phyloP scores from a whole-genome alignment of 2,113 vertebrate genomes.

The Chunga burmeisteri region DNA sequence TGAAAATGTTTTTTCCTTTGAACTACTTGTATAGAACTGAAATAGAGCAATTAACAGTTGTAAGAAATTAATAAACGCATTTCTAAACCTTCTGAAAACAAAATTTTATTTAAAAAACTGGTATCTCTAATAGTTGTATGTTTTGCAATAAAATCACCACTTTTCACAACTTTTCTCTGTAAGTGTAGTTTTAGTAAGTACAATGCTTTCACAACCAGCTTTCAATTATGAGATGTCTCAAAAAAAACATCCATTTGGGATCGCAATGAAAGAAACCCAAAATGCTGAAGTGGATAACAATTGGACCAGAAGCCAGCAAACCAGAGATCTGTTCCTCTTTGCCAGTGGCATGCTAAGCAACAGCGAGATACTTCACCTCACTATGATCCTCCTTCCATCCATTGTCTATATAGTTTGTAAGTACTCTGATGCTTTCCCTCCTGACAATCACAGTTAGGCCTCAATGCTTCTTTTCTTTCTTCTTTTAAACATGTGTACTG shows the following conservation, averaged over 20 bases:
- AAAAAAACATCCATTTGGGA: background rate
- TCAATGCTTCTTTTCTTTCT: background rate
- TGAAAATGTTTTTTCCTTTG: background rate
- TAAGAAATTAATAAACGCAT: background rate
- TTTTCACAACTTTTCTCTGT: background rate
- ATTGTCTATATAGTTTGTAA: background rate
- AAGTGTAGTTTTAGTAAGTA: background rate
- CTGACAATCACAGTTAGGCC: background rate
- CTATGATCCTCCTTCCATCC: background rate
- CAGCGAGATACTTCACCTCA: background rate
- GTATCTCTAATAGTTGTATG: background rate
- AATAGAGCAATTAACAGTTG: background rate
- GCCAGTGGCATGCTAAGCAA: background rate
- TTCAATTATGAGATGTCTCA: background rate
- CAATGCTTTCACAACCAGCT: background rate
- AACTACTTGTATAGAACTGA: background rate
- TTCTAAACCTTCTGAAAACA: background rate
- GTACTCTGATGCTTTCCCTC: background rate
- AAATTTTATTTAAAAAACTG: background rate
- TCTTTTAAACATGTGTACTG: background rate
- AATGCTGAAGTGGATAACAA: background rate
- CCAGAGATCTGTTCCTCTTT: background rate
- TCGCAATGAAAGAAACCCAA: background rate
- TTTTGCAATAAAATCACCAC: background rate
- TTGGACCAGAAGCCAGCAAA: rapidly evolving